Conservation (phyloP, 1,140 invertebrate species). For the Drosophila melanogaster region Release_6_plus_ISO1_MT NT_037436.4:15338001-15338500, state of each 20-base stretch:
- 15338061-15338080: conserved; percentile 92
- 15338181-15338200: conserved; percentile 91
- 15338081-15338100: conserved; percentile 92
- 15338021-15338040: conserved; percentile 51
- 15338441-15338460: conserved; percentile 93
- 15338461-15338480: conserved; percentile 91
- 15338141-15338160: conserved; percentile 93
- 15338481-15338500: conserved; percentile 91
- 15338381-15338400: conserved; percentile 93
- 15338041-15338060: conserved; percentile 90
- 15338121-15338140: conserved; percentile 89
- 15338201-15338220: conserved; percentile 92
- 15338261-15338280: conserved; percentile 90
- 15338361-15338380: conserved; percentile 94
- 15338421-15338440: conserved; percentile 93
- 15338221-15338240: conserved; percentile 95
- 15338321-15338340: conserved; percentile 92
- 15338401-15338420: conserved; percentile 93
- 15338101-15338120: conserved; percentile 92
- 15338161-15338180: conserved; percentile 93
- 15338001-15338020: conserved; percentile 60
- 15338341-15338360: conserved; percentile 93
- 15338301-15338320: conserved; percentile 93
- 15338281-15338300: conserved; percentile 95
- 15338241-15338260: conserved; percentile 92